Evolutionary conservation across 2,888 invertebrate species (phyloP).

Genomic region (Pyrrhosoma nymphula): DNA sequence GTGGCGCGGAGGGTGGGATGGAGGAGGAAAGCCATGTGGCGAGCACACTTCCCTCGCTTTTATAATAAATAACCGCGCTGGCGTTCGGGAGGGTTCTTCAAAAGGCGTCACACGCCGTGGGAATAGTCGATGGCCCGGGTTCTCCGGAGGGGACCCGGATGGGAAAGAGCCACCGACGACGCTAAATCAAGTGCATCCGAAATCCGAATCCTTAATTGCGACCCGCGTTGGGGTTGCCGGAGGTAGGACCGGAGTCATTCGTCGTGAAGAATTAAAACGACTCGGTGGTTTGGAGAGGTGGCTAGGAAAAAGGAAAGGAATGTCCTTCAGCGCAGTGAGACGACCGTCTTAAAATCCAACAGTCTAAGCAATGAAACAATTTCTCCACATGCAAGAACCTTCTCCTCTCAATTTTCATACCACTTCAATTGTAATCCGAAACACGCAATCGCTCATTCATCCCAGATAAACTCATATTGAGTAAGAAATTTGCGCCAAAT

Average conservation of each 20-base stretch:
- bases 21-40: conserved; percentile 35
- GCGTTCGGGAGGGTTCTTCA: background rate
- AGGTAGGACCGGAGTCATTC: background rate
- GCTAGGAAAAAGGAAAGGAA: background rate
- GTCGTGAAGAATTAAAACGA: background rate
- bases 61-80: background rate
- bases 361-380: too few relatives aligned
- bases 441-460: too few relatives aligned
- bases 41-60: conserved; percentile 22
- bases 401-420: too few relatives aligned
- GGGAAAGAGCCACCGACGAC: background rate
- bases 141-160: background rate
- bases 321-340: too few relatives aligned
- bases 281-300: background rate
- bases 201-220: background rate
- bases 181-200: background rate
- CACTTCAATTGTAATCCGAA: too few relatives aligned
- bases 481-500: too few relatives aligned
- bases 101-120: conserved; percentile 17
- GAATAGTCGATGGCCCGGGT: background rate
- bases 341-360: too few relatives aligned
- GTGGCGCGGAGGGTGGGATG: background rate
- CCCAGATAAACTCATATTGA: too few relatives aligned
- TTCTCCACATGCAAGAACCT: too few relatives aligned
- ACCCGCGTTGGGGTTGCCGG: background rate